Evolutionary conservation across 2,113 vertebrate genomes (phyloP).

Genomic region (Amblyornis subalaris): DNA sequence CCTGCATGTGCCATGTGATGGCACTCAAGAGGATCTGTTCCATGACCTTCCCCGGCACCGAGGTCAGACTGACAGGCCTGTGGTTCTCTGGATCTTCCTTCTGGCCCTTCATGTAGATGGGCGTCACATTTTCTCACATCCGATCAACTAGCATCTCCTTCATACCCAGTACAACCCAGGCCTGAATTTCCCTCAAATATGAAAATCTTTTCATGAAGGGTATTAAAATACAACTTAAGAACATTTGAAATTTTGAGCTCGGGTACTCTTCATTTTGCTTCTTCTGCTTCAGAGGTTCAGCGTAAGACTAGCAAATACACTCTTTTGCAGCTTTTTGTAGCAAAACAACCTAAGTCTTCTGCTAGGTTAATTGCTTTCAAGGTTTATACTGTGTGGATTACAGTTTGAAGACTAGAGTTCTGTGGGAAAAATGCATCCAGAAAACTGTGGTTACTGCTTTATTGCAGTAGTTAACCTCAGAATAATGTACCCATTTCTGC

Average conservation of each 20-base stretch:
- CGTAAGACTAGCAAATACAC: not conserved
- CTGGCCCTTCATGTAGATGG: not conserved
- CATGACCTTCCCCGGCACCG: fast-evolving
- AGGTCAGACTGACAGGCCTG: not conserved
- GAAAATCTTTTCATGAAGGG: not conserved
- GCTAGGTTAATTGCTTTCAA: not conserved
- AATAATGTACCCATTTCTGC: slow-evolving; percentile 4
- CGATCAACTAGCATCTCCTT: not conserved
- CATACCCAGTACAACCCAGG: not conserved
- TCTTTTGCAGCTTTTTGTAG: not conserved
- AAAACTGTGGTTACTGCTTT: not conserved
- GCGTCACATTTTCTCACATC: not conserved
- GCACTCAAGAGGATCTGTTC: not conserved
- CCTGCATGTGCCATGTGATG: fast-evolving
- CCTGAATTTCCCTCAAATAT: not conserved
- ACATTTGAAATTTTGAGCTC: not conserved
- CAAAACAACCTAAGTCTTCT: not conserved
- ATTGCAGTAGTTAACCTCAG: not conserved
- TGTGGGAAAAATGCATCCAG: not conserved
- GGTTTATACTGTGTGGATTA: not conserved
- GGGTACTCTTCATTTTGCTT: not conserved
- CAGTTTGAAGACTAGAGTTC: not conserved
- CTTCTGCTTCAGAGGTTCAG: not conserved
- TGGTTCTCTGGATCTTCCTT: not conserved
- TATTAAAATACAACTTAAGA: not conserved